Base-by-base conservation (phyloP, 1,140 invertebrate species). In the Gryllus bimaculatus region DNA sequence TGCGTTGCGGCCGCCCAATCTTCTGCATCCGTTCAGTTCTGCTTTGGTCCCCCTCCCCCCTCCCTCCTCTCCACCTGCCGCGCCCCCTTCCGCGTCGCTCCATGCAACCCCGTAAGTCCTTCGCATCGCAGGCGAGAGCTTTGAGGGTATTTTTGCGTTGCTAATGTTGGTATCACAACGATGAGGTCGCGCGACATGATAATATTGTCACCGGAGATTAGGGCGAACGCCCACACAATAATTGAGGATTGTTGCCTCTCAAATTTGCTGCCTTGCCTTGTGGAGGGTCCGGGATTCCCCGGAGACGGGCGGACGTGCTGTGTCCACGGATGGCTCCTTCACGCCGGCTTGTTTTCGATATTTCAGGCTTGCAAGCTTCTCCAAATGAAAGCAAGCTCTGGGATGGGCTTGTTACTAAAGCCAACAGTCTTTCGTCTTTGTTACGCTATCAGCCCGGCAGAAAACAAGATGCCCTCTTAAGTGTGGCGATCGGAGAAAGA, bases 141-240 rank as follows among this genome's bases (percentile, higher is more conserved):
- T 66, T 66, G 54, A 10, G 54, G 54, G 54, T 13, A 66, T n/a
- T n/a, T 66, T 66, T 66, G 54, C 54, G 54, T 66, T 66, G 54
- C 7, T 66, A n/a, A 66, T 66, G 54, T 66, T 66, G 54, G 54
- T 66, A 66, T 66, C 54, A 66, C 54, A 66, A 7, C 54, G 54
- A 66, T 66, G 54, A 66, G 54, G 54, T 66, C 54, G 54, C 54
- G 54, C 10, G 54, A 66, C 54, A 66, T 66, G 54, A 66, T 66
- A 66, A 66, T 66, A 66, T 66, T 66, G 54, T 66, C 54, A 66
- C 54, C 54, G 54, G 54, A 66, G 54, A 66, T 66, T 66, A 66
- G 54, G 54, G 54, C 54, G 10, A n/a, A 7, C 54, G 54, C n/a
- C 54, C 54, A 66, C 54, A 7, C 54, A 66, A 66, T 66, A 66